phyloP scores from a whole-genome alignment of 2,888 invertebrate genomes.

The Clostera curtula region DNA sequence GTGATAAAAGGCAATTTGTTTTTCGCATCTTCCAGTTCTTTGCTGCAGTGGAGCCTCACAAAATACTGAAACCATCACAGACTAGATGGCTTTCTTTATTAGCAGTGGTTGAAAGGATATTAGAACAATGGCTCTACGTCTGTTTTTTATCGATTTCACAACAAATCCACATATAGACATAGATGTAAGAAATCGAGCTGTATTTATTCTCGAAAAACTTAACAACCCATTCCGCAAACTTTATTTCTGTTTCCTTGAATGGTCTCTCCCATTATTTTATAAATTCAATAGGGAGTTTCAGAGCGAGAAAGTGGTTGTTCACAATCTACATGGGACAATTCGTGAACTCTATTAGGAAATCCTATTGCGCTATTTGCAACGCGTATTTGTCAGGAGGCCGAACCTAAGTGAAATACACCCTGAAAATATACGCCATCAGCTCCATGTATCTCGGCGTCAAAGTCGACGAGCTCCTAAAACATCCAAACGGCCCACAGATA shows the following conservation, averaged over 20 bases:
- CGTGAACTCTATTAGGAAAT: conserved; percentile 9
- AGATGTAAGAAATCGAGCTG: conserved; percentile 10
- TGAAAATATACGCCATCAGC: too few relatives aligned
- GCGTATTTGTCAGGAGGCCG: too few relatives aligned
- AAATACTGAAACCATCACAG: conserved; percentile 8
- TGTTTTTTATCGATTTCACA: conserved; percentile 12
- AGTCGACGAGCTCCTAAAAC: too few relatives aligned
- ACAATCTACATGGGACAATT: conserved; percentile 10
- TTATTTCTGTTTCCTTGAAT: conserved; percentile 11
- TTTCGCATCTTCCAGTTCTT: conserved; percentile 15
- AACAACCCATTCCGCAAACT: conserved; percentile 10
- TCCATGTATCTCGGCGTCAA: too few relatives aligned
- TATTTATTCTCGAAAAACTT: conserved; percentile 9
- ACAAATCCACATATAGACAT: conserved; percentile 8
- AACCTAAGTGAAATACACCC: too few relatives aligned
- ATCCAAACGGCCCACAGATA: too few relatives aligned
- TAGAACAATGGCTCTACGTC: conserved; percentile 9
- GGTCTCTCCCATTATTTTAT: conserved; percentile 10
- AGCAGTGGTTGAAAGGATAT: conserved; percentile 4
- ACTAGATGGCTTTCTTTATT: conserved; percentile 9
- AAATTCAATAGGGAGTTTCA: conserved; percentile 15
- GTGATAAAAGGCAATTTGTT: conserved; percentile 14
- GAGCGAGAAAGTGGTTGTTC: conserved; percentile 11
- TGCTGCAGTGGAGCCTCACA: conserved; percentile 5
- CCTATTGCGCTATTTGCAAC: not conserved